Evolutionary conservation across 2,797 vertebrate species (phyloP).

Genomic region (Melanotaenia parkinsoni): DNA sequence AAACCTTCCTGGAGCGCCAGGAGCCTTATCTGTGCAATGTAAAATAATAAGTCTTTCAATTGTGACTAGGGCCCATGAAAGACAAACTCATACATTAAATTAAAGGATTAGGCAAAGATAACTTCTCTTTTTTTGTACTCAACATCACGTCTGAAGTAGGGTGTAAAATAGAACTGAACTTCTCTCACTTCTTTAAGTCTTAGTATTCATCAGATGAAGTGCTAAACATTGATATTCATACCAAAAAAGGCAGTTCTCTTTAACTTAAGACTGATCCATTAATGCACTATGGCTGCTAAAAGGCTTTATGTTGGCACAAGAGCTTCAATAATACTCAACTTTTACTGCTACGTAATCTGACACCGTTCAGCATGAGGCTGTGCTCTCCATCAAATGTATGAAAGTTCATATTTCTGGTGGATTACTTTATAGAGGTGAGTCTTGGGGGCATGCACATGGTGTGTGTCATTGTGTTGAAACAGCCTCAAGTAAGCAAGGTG

Average conservation of each 20-base stretch:
- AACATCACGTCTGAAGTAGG: neutral
- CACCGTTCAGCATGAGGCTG: neutral
- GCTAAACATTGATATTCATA: neutral
- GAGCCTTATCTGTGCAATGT: neutral
- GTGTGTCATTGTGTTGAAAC: slow-evolving; percentile 5
- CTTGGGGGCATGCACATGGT: neutral
- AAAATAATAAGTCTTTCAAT: slow-evolving; percentile 13
- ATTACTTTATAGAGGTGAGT: slow-evolving; percentile 4
- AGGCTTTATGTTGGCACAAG: neutral
- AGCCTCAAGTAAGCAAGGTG: neutral
- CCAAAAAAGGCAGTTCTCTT: neutral
- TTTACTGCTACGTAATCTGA: neutral
- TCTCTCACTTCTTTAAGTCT: neutral
- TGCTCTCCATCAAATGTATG: neutral
- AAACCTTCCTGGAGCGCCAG: slow-evolving; percentile 6
- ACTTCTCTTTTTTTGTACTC: neutral
- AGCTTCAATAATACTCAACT: neutral
- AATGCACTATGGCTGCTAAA: neutral
- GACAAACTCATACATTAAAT: slow-evolving; percentile 2
- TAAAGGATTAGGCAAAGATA: neutral
- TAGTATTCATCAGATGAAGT: neutral
- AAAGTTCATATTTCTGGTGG: neutral
- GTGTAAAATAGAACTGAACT: neutral
- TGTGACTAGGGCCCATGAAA: neutral
- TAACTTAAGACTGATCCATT: neutral